phyloP scores from a whole-genome alignment of 2,888 invertebrate species.

The Homarus gammarus region DNA sequence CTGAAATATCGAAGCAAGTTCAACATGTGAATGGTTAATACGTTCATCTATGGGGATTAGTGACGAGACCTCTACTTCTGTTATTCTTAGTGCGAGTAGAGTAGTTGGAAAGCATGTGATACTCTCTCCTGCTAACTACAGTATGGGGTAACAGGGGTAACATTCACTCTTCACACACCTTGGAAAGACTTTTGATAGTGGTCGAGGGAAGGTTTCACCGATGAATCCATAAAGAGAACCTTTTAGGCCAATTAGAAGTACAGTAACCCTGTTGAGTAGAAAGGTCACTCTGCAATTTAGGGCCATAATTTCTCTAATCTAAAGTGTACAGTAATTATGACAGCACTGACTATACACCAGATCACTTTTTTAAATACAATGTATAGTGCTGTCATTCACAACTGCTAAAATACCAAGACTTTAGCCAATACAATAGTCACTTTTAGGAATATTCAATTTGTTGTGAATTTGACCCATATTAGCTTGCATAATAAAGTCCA shows the following conservation, averaged over 20 bases:
- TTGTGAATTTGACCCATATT: too few relatives aligned
- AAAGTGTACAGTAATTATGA: background rate
- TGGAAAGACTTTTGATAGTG: slow-evolving; percentile 68
- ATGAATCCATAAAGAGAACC: slow-evolving; percentile 59
- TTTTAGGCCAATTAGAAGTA: slow-evolving; percentile 53
- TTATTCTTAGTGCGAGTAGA: slow-evolving; percentile 14
- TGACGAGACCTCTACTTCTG: slow-evolving; percentile 22
- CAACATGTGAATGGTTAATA: too few relatives aligned
- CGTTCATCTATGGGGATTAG: too few relatives aligned
- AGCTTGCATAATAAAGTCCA: too few relatives aligned
- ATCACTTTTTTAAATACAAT: too few relatives aligned
- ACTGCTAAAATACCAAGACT: too few relatives aligned
- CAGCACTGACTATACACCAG: background rate
- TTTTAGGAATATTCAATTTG: too few relatives aligned
- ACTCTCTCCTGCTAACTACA: slow-evolving; percentile 45
- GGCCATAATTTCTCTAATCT: background rate
- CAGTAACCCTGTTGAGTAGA: slow-evolving; percentile 51
- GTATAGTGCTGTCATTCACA: too few relatives aligned
- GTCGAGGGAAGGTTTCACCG: slow-evolving; percentile 61
- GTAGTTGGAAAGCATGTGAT: slow-evolving; percentile 18
- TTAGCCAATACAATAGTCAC: too few relatives aligned
- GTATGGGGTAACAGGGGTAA: slow-evolving; percentile 17
- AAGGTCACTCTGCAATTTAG: slow-evolving; percentile 40
- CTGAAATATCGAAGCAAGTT: too few relatives aligned
- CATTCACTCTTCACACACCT: slow-evolving; percentile 46